Evolutionary conservation across 2,113 vertebrate species (phyloP).

Genomic region (Oryzias javanicus): DNA sequence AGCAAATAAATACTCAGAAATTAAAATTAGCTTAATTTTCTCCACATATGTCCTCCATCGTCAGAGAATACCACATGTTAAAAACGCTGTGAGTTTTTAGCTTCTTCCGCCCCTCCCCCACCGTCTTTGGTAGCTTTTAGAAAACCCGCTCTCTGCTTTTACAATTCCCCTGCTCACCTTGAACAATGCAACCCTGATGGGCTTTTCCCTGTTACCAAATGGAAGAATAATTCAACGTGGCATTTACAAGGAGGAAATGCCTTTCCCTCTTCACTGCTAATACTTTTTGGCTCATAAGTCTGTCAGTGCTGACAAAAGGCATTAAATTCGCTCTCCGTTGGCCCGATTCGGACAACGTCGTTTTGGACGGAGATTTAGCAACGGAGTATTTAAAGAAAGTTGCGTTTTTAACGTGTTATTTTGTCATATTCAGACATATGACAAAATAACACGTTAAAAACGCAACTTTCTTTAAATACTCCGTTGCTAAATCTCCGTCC

Average conservation of each 20-base stretch:
- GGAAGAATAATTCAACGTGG: slow-evolving; percentile 84
- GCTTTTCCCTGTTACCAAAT: slow-evolving; percentile 81
- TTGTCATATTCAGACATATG: no score
- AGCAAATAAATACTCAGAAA: no score
- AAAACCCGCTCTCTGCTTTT: slow-evolving; percentile 58
- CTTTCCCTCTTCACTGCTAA: slow-evolving; percentile 81
- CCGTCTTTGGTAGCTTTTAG: slow-evolving; percentile 60
- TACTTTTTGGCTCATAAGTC: slow-evolving; percentile 75
- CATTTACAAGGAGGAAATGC: slow-evolving; percentile 85
- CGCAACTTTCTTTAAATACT: no score
- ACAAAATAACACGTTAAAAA: no score
- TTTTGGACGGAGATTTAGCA: slow-evolving; percentile 55
- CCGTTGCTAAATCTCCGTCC: slow-evolving; percentile 39
- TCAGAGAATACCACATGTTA: no score
- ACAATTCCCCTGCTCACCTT: slow-evolving; percentile 65
- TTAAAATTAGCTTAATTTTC: no score
- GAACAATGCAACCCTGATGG: slow-evolving; percentile 72
- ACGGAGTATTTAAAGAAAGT: no score
- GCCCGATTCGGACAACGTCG: slow-evolving; percentile 68
- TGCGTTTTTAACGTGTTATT: no score
- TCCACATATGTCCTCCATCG: no score
- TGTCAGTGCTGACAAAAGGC: slow-evolving; percentile 79
- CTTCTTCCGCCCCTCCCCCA: neutral
- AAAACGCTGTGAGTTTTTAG: no score
- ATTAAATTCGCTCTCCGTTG: slow-evolving; percentile 76